Evolutionary conservation across 30 jellyfish, hydroid and myxozoan genomes (phyloP).

Genomic region (Catostylus mosaicus): DNA sequence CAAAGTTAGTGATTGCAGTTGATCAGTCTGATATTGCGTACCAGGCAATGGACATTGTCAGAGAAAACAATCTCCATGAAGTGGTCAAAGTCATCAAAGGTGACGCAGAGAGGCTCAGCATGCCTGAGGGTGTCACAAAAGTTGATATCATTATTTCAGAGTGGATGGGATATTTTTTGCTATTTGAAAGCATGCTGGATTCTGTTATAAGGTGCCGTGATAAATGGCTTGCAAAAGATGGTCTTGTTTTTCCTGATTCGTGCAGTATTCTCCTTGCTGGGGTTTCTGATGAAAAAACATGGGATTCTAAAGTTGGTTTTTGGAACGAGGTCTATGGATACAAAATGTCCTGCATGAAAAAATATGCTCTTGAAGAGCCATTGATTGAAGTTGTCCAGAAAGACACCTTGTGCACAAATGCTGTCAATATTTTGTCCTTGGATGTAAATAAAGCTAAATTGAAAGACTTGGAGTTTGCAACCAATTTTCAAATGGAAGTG

Average conservation of each 20-base stretch:
- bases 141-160: slow-evolving; percentile 94
- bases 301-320: slow-evolving; percentile 69
- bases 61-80: slow-evolving; percentile 82
- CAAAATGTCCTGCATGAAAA: slow-evolving; percentile 86
- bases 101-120: slow-evolving; percentile 71
- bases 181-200: slow-evolving; percentile 96
- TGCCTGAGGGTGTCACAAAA: slow-evolving; percentile 53
- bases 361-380: slow-evolving; percentile 82
- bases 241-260: slow-evolving; percentile 82
- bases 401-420: slow-evolving; percentile 56
- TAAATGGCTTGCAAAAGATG: slow-evolving; percentile 52
- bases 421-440: slow-evolving; percentile 43
- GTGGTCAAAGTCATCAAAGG: slow-evolving; percentile 67
- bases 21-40: slow-evolving; percentile 95
- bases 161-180: slow-evolving; percentile 98
- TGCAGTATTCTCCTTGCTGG: slow-evolving; percentile 75
- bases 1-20: slow-evolving; percentile 82
- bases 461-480: slow-evolving; percentile 71
- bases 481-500: slow-evolving; percentile 48
- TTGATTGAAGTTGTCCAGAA: slow-evolving; percentile 60
- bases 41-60: slow-evolving; percentile 93
- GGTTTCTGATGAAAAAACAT: slow-evolving; percentile 64
- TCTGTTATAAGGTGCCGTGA: slow-evolving; percentile 84
- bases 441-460: slow-evolving; percentile 67
- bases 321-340: slow-evolving; percentile 95